Base-by-base conservation (phyloP, 2,888 invertebrate genomes). In the Heliconius aoede region DNA sequence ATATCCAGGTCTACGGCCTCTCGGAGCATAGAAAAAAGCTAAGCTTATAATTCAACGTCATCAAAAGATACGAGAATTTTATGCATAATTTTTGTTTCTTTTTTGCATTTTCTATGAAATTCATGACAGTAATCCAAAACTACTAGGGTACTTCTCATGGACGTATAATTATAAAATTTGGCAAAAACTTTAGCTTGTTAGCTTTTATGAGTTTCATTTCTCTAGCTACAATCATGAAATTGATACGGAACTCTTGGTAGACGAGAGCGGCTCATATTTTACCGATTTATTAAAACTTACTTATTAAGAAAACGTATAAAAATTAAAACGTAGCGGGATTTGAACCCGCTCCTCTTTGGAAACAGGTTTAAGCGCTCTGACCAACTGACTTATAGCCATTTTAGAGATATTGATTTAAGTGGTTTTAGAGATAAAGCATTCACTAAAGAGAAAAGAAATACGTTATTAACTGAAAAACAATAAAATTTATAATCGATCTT, bases 401-500 rank as follows among this genome's bases (percentile, higher is more conserved):
- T n/a, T 9, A 9, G 51, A 55, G 9, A 55, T 55, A 55, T 55
- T n/a, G 18, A 18, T 18, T 46, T 46, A 7, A 5, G 46, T 21
- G 18, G 46, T 55, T 55, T n/a, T 55, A 55, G n/a, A 55, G 4
- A 55, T 55, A n/a, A n/a, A n/a, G 9, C n/a, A 55, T n/a, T 9
- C 9, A n/a, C n/a, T 46, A 46, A 46, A 55, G 9, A 55, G 3
- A 55, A n/a, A 55, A n/a, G n/a, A n/a, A 55, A n/a, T 28, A 61
- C 61, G 3, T 28, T 61, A 30, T 62, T 62, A 30, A 62, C 15
- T 21, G 8, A 62, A 60, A 15, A 62, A 18, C 18, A 30, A 28
- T 18, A 9, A 73, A 36, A 75, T 65, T 71, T 64, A 51, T 75
- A 75, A 55, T 58, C 32, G 72, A 69, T 61, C 65, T 78, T 78